These are phyloP conservation scores for Coendou prehensilis DNA, from an alignment of 2,797 vertebrate genomes.

Conservation along the genomic window DNA sequence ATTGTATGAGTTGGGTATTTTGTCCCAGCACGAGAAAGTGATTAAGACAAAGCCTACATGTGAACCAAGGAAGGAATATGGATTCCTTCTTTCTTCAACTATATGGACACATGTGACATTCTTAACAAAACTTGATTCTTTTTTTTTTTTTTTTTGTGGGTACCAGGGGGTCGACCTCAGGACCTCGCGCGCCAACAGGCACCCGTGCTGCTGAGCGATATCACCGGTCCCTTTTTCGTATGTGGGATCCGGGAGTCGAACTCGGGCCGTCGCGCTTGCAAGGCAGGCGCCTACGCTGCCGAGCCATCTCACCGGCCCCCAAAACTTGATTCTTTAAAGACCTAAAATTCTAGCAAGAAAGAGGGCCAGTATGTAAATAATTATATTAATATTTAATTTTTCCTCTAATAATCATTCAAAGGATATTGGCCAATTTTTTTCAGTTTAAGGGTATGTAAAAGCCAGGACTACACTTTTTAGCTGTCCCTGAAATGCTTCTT, in stretches of 20 bases:
- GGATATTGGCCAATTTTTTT: conserved; percentile 40
- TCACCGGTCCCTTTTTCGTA: no score
- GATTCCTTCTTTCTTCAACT: background rate
- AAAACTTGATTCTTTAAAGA: background rate
- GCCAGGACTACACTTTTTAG: conserved; percentile 24
- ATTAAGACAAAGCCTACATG: background rate
- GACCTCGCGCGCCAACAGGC: no score
- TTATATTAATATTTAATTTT: conserved; percentile 46
- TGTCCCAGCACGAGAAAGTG: background rate
- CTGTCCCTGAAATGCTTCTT: conserved; percentile 42
- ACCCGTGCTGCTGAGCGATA: no score
- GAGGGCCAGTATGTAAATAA: conserved; percentile 5
- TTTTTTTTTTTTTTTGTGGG: no score
- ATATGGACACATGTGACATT: background rate
- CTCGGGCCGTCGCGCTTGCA: no score
- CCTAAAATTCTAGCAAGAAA: conserved; percentile 64
- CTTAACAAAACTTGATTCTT: background rate
- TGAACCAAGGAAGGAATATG: background rate
- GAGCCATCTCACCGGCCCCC: no score
- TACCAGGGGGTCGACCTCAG: no score
- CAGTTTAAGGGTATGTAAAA: background rate
- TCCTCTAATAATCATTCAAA: conserved; percentile 62
- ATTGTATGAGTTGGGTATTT: background rate
- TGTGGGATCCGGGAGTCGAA: no score
- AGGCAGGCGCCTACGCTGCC: no score